A percentile compares a stretch with the other conserved stretches of the same genome.
Conservation (phyloP, 2,797 vertebrate genomes). For the Malurus splendens region DNA sequence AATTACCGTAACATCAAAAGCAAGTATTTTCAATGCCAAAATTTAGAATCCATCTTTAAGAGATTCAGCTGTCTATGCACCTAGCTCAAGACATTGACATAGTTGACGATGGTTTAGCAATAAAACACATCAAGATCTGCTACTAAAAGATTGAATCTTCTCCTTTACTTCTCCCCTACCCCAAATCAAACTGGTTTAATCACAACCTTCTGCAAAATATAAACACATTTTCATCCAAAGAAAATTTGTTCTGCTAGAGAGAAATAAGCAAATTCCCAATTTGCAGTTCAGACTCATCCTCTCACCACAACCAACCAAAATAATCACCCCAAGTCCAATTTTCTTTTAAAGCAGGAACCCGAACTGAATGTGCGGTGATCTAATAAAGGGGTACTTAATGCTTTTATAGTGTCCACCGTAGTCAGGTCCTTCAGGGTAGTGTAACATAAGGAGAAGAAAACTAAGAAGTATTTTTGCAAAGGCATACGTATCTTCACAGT, state of each 20-base stretch:
- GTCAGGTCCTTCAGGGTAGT: background rate
- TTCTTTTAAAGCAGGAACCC: background rate
- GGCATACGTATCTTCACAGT: background rate
- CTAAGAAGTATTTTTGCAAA: background rate
- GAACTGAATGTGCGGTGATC: accelerated
- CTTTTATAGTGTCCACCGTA: background rate
- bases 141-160: background rate
- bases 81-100: background rate
- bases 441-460: background rate
- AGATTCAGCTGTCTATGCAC: background rate
- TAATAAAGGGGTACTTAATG: background rate
- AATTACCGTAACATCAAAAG: background rate
- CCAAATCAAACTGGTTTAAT: background rate
- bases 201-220: background rate
- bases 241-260: background rate
- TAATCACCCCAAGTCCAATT: background rate
- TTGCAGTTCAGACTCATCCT: background rate
- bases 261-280: background rate
- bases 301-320: background rate
- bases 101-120: background rate
- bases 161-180: background rate
- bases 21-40: background rate
- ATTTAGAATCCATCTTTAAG: background rate
- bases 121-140: background rate
- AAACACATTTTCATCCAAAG: background rate